Evolutionary conservation across 2,113 vertebrate species (phyloP), one percentile per base, ranked within the genome.

Genomic region (Sylvietta virens): DNA sequence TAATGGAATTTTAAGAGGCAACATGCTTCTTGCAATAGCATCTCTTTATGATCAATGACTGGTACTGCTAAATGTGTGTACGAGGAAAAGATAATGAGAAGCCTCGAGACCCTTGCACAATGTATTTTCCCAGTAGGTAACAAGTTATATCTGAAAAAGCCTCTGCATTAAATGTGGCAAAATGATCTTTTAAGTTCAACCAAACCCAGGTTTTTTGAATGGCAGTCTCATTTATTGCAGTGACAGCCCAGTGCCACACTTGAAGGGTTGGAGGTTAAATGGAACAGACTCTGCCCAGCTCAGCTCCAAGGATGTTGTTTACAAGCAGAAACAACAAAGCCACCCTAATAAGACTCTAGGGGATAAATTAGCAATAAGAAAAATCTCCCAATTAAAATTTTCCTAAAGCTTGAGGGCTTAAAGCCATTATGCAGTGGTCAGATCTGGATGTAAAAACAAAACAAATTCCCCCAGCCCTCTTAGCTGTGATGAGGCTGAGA

Each of bases 301-400:
- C 88, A 93, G 85, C 87, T 64, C 94, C 66, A 92, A 81, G 50
- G 44, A 90, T 40, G 48, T 86, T 91, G 82, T 96, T 97, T 95
- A 92, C 80, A 95, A 95, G 82, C 92, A 82, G 95, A 96, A 97
- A 86, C 93, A 97, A 67, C 69, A 95, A 94, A 94, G 85, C 76
- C 81, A 92, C 77, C 85, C 93, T 97, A 98, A 97, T 95, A 97
- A 96, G 92, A 87, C 88, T 94, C 96, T 73, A 67, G 97, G 90
- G 94, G 93, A 70, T 92, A 95, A 97, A 95, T 95, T 93, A 96
- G 56, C 78, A 86, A 76, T 81, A 93, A 97, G 93, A 97, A 96
- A 98, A 96, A 97, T 94, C 57, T 96, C 94, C 87, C 90, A 97
- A 96, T 97, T 98, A 97, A 97, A 97, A 57, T 80, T 88, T 95